Base-by-base conservation (phyloP, 2,888 invertebrate species). In the Platycheirus rosarum region DNA sequence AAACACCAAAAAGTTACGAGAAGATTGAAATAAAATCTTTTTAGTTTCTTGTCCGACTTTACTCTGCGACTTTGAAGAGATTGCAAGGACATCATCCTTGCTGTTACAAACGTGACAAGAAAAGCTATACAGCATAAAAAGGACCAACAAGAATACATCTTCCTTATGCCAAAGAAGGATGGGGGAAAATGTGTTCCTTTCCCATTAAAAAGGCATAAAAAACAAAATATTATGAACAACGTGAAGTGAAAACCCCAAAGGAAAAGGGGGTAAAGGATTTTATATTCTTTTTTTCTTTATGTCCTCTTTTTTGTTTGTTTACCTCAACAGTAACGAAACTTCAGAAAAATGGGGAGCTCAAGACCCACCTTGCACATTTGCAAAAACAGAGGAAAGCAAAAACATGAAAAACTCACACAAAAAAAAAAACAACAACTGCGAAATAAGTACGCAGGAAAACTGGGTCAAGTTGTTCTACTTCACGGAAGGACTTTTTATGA, bases 381-480 rank as follows among this genome's bases (percentile, higher is more conserved):
- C 16, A 26, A 70, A 48, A 62, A 44, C 29, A 18, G 63, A 37
- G 37, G 42, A 44, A 73, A 62, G 35, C 70, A 48, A 77, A 37
- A 18, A 32, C 7, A 53, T 6, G 26, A 51, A 40, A 49, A n/a
- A 35, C 32, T 13, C 9, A 7, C 13, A 53, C 29, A 55, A 46
- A 53, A 63, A 16, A 13, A 6, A 63, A 9, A 66, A 35, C 40
- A 75, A 68, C 44, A 13, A n/a, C 16, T 16, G n/a, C 13, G 40
- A 20, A 46, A 23, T 9, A 35, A 35, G 37, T 60, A 60, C 60
- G 44, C 29, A 46, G 68, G 26, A 26, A 82, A 82, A 82, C 77
- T 82, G 77, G 82, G 82, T 82, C 82, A 82, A 82, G 82, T 82
- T 82, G 77, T 76, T 80, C 76, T 68, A 82, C 82, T 82, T 66